A percentile compares a stretch with the other conserved stretches of the same genome.
These are phyloP conservation scores for Helarctos malayanus DNA, from an alignment of 2,797 vertebrate species.

Conservation along the genomic window DNA sequence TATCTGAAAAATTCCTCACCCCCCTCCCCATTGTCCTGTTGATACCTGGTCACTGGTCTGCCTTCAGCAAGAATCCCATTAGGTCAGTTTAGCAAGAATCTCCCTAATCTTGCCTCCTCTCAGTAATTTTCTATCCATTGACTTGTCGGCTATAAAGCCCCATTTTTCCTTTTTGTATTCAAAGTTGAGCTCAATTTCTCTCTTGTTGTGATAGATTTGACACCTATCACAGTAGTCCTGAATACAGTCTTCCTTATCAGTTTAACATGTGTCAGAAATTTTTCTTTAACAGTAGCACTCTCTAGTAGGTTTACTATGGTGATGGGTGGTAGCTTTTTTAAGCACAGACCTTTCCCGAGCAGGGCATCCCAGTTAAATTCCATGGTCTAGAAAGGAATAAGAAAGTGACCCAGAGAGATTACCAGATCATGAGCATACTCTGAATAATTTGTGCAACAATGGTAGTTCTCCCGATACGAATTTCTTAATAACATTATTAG, in stretches of 20 bases:
- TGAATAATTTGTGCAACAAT: neutral
- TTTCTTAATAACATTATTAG: neutral
- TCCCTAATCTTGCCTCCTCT: neutral
- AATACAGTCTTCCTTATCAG: neutral
- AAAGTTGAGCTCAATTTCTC: neutral
- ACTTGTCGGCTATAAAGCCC: neutral
- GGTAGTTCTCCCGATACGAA: neutral
- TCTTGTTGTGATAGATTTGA: neutral
- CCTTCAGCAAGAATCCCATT: neutral
- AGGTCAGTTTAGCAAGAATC: neutral
- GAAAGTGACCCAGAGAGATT: neutral
- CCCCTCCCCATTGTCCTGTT: accelerated
- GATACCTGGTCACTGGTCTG: neutral
- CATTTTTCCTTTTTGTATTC: neutral
- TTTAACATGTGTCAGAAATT: neutral
- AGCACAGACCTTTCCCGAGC: neutral
- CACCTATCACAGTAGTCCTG: neutral
- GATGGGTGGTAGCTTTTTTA: neutral
- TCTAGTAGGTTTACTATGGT: neutral
- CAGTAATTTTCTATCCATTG: neutral
- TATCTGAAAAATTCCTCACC: neutral
- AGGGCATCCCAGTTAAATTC: neutral
- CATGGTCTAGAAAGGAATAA: neutral
- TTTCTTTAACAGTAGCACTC: neutral
- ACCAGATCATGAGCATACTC: neutral